Evolutionary conservation across 2,797 vertebrate genomes (phyloP).

Genomic region (Siniperca undulata): DNA sequence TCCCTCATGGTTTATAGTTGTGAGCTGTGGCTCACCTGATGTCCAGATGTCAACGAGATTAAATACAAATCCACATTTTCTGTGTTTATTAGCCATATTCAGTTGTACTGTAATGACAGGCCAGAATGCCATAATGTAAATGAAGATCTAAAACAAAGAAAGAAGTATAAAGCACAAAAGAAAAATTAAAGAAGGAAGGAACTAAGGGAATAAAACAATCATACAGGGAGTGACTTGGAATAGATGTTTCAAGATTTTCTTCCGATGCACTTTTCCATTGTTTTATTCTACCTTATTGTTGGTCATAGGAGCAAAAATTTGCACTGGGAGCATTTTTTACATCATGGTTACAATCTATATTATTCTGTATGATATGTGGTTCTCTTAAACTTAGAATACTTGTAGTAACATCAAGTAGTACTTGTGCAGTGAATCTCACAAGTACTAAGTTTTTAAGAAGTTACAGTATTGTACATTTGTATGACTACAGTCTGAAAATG

Average conservation of each 20-base stretch:
- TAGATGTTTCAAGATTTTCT: neutral
- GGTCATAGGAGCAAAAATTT: conserved; percentile 29
- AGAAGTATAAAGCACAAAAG: too few species aligned
- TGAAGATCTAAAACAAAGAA: too few species aligned
- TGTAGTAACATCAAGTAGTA: neutral
- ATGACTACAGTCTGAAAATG: too few species aligned
- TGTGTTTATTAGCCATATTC: conserved; percentile 51
- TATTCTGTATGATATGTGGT: neutral
- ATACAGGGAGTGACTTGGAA: conserved; percentile 1
- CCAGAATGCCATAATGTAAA: conserved; percentile 16
- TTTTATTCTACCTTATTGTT: conserved; percentile 32
- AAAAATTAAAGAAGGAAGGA: too few species aligned
- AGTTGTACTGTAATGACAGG: conserved; percentile 43
- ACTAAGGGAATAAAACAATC: too few species aligned
- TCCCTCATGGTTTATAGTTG: conserved; percentile 29
- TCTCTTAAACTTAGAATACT: conserved; percentile 2
- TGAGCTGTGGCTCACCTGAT: conserved; percentile 16
- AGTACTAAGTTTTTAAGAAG: too few species aligned
- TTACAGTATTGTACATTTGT: too few species aligned
- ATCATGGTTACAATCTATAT: neutral
- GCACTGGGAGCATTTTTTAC: conserved; percentile 33
- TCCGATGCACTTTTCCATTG: conserved; percentile 25
- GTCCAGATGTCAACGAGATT: conserved; percentile 18
- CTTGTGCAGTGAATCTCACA: conserved; percentile 2
- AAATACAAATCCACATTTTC: neutral